Evolutionary conservation across 2,888 invertebrate species (phyloP).

Genomic region (Cosmorhoe ocellata): DNA sequence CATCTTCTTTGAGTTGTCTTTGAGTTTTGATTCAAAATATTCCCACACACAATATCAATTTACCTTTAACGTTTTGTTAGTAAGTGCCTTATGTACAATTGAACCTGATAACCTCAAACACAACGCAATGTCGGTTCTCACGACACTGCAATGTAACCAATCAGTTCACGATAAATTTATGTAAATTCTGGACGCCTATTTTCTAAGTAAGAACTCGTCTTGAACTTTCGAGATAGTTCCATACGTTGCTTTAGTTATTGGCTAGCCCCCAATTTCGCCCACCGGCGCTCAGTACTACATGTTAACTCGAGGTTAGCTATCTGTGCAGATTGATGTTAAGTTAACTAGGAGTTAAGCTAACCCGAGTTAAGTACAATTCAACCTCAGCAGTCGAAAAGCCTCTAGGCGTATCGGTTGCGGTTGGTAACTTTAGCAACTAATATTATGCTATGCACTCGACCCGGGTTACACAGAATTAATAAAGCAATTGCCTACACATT

Average conservation of each 20-base stretch:
- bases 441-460: constrained; percentile 40
- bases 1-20: no score
- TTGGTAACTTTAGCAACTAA: constrained; percentile 38
- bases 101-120: not conserved
- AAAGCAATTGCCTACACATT: constrained; percentile 3
- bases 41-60: no score
- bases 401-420: constrained; percentile 38
- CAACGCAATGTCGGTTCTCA: constrained; percentile 1
- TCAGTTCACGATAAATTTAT: constrained; percentile 1
- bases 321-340: not conserved
- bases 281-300: no score
- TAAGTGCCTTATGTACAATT: not conserved
- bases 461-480: constrained; percentile 1
- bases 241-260: constrained; percentile 16
- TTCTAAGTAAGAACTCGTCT: constrained; percentile 2
- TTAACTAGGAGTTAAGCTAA: not conserved
- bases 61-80: not conserved
- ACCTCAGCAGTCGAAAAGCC: constrained; percentile 34
- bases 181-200: not conserved
- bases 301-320: not conserved
- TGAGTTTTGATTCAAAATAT: no score
- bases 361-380: constrained; percentile 6
- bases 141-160: constrained; percentile 1
- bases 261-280: not conserved
- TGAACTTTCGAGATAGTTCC: constrained; percentile 20